Conservation (phyloP, 2,113 vertebrate species). For the Microcebus tavaratra region DNA sequence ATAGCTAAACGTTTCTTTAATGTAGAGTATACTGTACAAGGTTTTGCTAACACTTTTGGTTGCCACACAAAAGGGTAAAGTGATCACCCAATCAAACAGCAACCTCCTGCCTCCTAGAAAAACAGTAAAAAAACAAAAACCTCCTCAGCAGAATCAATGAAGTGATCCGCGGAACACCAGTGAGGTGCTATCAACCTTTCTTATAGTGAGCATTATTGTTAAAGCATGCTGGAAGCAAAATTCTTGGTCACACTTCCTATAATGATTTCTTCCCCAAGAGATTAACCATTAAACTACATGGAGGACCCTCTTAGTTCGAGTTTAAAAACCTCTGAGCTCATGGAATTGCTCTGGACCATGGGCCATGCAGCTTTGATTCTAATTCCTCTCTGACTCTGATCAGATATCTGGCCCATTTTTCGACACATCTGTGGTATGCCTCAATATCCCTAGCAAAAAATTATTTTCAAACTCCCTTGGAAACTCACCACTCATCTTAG, state of each 20-base stretch:
- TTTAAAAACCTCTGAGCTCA: slow-evolving; percentile 11
- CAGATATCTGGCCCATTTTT: background rate
- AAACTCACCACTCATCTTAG: background rate
- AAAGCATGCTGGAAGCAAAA: background rate
- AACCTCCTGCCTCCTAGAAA: background rate
- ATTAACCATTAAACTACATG: slow-evolving; percentile 2
- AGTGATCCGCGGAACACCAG: background rate
- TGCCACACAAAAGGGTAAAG: background rate
- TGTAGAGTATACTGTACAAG: background rate
- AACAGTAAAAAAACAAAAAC: background rate
- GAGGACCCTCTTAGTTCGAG: background rate
- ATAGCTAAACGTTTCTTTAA: background rate
- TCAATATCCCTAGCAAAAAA: background rate
- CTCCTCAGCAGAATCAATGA: background rate
- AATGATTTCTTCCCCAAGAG: slow-evolving; percentile 25
- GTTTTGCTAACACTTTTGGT: background rate
- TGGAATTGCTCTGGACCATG: background rate
- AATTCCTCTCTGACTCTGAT: slow-evolving; percentile 35
- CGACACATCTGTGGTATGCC: background rate
- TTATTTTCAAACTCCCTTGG: background rate
- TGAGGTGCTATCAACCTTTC: background rate
- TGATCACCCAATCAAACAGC: background rate
- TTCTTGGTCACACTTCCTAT: background rate
- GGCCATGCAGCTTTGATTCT: background rate
- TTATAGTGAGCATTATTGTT: background rate